These are phyloP conservation scores for Caenorhabditis imperialis DNA, from an alignment of 2,888 invertebrate genomes.

Conservation along the genomic window DNA sequence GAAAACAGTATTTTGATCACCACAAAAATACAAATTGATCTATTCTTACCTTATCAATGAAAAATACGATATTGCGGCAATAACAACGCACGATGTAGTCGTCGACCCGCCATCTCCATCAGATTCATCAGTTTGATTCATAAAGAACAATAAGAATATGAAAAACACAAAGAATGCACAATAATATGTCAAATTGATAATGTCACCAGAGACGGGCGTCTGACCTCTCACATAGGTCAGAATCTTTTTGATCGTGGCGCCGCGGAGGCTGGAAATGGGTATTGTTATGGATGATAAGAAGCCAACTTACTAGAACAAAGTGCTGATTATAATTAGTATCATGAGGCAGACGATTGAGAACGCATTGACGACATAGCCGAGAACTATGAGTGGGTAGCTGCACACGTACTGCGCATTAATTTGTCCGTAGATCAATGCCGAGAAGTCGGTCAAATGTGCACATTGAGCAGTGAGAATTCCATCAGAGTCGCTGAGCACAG, in stretches of 20 bases:
- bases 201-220: constrained; percentile 6
- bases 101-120: constrained; percentile 6
- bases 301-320: constrained; percentile 34
- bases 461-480: constrained; percentile 60
- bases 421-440: constrained; percentile 45
- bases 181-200: constrained; percentile 28
- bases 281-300: not conserved
- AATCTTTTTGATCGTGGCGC: not conserved
- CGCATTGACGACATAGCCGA: constrained; percentile 48
- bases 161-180: constrained; percentile 30
- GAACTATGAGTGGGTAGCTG: constrained; percentile 35
- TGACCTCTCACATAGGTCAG: constrained; percentile 29
- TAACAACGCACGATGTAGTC: constrained; percentile 35
- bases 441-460: constrained; percentile 69
- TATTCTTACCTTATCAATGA: constrained; percentile 48
- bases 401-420: constrained; percentile 54
- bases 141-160: constrained; percentile 31
- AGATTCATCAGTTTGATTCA: constrained; percentile 17
- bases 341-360: constrained; percentile 46
- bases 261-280: constrained; percentile 18
- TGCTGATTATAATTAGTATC: constrained; percentile 21
- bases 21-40: no score
- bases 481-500: constrained; percentile 24
- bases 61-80: constrained; percentile 53
- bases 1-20: no score